These are phyloP conservation scores for Lanius ludovicianus DNA, from an alignment of 2,113 vertebrate genomes.

Conservation along the genomic window DNA sequence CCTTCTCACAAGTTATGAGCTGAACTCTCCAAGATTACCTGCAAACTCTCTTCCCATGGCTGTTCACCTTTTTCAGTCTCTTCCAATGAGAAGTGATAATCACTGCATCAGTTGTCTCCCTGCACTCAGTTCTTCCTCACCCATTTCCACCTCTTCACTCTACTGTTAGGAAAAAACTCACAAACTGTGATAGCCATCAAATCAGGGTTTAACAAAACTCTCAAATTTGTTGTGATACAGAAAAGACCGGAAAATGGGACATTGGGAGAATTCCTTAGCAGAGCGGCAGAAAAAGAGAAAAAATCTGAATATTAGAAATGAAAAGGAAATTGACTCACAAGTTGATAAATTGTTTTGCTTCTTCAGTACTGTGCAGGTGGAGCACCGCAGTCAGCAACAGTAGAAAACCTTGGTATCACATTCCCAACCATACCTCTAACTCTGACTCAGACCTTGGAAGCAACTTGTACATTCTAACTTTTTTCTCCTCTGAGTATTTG, in stretches of 20 bases:
- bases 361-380: not conserved
- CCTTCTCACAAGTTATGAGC: not conserved
- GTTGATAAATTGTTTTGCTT: not conserved
- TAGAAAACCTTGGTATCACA: rapidly evolving
- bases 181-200: not conserved
- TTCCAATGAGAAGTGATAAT: not conserved
- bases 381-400: not conserved
- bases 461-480: rapidly evolving
- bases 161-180: not conserved
- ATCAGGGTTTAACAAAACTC: not conserved
- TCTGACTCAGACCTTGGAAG: not conserved
- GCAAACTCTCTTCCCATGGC: not conserved
- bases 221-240: rapidly evolving
- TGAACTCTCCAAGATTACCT: not conserved
- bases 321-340: not conserved
- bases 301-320: not conserved
- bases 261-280: not conserved
- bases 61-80: not conserved
- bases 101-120: not conserved
- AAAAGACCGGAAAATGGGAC: not conserved
- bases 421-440: not conserved
- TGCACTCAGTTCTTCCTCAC: rapidly evolving
- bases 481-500: not conserved
- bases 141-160: not conserved
- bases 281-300: not conserved